A percentile compares a stretch with the other conserved stretches of the same genome.
phyloP scores from a whole-genome alignment of 2,888 invertebrate species.

The Acholoe squamosa region DNA sequence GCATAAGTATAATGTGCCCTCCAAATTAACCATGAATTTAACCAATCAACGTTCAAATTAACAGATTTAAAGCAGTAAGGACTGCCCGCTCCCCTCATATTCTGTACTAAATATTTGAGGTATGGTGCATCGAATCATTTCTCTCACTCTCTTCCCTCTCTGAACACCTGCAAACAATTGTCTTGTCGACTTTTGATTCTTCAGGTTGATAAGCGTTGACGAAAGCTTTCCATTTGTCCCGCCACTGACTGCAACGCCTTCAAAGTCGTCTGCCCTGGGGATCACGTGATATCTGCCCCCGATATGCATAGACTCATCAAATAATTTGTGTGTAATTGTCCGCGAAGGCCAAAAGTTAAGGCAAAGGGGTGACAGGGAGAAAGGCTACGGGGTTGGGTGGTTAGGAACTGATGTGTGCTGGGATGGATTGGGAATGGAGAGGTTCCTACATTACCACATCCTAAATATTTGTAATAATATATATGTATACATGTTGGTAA shows the following conservation, averaged over 20 bases:
- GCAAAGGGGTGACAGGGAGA: not conserved
- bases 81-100: not conserved
- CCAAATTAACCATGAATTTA: too few species aligned
- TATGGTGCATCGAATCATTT: too few species aligned
- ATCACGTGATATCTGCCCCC: not conserved
- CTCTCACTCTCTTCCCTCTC: not conserved
- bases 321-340: not conserved
- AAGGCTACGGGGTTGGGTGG: too few species aligned
- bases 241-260: not conserved
- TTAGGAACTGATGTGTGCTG: too few species aligned
- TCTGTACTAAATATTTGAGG: too few species aligned
- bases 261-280: not conserved
- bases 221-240: not conserved
- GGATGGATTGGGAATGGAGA: too few species aligned
- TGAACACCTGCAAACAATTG: slow-evolving; percentile 10
- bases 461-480: too few species aligned
- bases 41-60: too few species aligned
- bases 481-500: too few species aligned
- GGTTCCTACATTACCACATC: too few species aligned
- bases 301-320: not conserved
- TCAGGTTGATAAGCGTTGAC: not conserved
- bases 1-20: too few species aligned
- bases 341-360: slow-evolving; percentile 10
- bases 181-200: slow-evolving; percentile 13
- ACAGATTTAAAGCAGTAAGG: too few species aligned